These are phyloP conservation scores for Holotrichia oblita DNA, from an alignment of 1,140 invertebrate genomes.

Conservation along the genomic window DNA sequence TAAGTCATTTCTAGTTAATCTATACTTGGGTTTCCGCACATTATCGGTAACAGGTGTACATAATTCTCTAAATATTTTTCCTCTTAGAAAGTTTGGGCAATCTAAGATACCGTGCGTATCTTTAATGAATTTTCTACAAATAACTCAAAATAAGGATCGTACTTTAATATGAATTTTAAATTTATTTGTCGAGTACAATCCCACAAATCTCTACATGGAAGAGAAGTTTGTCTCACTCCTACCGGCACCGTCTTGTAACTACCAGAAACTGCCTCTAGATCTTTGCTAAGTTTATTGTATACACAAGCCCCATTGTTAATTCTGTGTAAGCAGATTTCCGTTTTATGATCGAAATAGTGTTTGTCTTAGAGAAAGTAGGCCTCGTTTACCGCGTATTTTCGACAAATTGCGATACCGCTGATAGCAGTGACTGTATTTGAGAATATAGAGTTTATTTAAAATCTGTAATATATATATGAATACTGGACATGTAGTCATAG, in stretches of 20 bases:
- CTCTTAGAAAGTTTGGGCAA: too few relatives aligned
- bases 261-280: constrained; percentile 16
- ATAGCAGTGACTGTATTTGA: too few relatives aligned
- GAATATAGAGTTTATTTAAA: too few relatives aligned
- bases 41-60: too few relatives aligned
- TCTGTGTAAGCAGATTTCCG: constrained; percentile 16
- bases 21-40: too few relatives aligned
- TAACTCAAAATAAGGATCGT: not conserved
- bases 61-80: too few relatives aligned
- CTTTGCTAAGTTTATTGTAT: constrained; percentile 10
- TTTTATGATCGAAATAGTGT: constrained; percentile 21
- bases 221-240: not conserved
- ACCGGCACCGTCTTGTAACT: constrained; percentile 1
- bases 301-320: constrained; percentile 2
- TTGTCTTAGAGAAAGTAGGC: not conserved
- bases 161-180: constrained; percentile 13
- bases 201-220: not conserved
- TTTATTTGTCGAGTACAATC: not conserved
- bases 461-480: too few relatives aligned
- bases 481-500: not conserved
- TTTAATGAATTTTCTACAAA: not conserved
- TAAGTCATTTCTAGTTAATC: too few relatives aligned
- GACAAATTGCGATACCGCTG: not conserved
- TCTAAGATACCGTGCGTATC: not conserved
- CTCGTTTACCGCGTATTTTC: not conserved